Evolutionary conservation across 2,888 invertebrate genomes (phyloP), one percentile per base, ranked within the genome.

Genomic region (Pegoplata infirma): DNA sequence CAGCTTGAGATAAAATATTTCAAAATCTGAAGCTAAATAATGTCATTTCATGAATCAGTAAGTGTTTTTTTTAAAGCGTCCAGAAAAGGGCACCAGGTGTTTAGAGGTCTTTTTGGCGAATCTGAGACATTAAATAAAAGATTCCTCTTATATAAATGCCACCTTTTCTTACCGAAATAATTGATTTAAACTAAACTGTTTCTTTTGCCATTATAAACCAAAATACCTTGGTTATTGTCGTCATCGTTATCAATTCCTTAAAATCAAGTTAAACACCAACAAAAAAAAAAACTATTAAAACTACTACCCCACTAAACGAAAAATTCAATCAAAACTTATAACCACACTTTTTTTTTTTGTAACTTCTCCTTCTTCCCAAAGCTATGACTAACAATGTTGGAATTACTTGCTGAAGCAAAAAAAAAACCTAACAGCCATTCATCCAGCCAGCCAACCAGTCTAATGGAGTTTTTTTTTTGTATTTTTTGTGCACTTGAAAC

Each of bases 401-500:
- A 25, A 75, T 75, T 40, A 49, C 71, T 40, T 76, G 68, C 49
- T 76, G 63, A 56, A 68, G 61, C 47, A 46, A 61, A 21, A 10
- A 3, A 32, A n/a, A n/a, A n/a, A n/a, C n/a, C n/a, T n/a, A 10
- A 36, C 28, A 69, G 46, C 44, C 46, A 73, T 47, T 12, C 51
- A 64, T 12, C 40, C 46, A 58, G 47, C 59, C 36, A 61, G 44
- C 28, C 56, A 59, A 36, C 10, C 53, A 28, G 49, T 63, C 53
- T 46, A 59, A 53, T 32, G 64, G 46, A 12, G 5, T 66, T n/a
- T n/a, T n/a, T n/a, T n/a, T n/a, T n/a, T n/a, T n/a, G n/a, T n/a
- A n/a, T n/a, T n/a, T n/a, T 72, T 74, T 75, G 28, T 84, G 84
- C 84, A 84, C 84, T 84, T 83, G 84, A 82, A 84, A 81, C 84